A percentile compares a stretch with the other conserved stretches of the same genome.
phyloP scores from a whole-genome alignment of 2,113 vertebrate species.

The Tautogolabrus adspersus region DNA sequence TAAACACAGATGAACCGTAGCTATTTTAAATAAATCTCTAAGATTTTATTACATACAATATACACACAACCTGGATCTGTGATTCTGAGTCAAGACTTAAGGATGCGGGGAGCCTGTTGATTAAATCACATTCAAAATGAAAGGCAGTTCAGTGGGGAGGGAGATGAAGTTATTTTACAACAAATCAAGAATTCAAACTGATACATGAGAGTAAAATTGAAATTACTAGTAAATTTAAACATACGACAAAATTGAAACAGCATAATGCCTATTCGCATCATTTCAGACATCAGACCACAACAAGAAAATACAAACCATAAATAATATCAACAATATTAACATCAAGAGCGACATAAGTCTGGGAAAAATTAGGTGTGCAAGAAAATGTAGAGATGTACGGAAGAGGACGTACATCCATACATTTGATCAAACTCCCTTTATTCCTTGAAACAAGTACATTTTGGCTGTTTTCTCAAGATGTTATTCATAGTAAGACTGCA shows the following conservation, averaged over 20 bases:
- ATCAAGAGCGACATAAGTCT: slow-evolving; percentile 29
- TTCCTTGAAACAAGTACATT: too few species aligned
- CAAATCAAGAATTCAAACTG: slow-evolving; percentile 37
- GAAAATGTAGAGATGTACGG: slow-evolving; percentile 1
- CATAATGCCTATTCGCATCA: slow-evolving; percentile 45
- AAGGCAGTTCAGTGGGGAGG: slow-evolving; percentile 51
- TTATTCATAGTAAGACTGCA: too few species aligned
- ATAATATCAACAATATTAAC: slow-evolving; percentile 67
- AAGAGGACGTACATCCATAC: too few species aligned
- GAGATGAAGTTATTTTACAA: slow-evolving; percentile 52
- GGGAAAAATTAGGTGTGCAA: slow-evolving; percentile 13
- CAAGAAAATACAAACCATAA: slow-evolving; percentile 61
- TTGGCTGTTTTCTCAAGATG: too few species aligned
- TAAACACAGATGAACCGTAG: slow-evolving; percentile 25
- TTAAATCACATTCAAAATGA: slow-evolving; percentile 45
- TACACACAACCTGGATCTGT: slow-evolving; percentile 65
- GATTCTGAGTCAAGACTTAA: slow-evolving; percentile 52
- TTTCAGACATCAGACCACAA: slow-evolving; percentile 71
- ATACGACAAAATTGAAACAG: slow-evolving; percentile 43
- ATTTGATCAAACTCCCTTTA: too few species aligned
- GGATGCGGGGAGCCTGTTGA: slow-evolving; percentile 45
- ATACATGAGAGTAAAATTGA: slow-evolving; percentile 36
- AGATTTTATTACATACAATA: slow-evolving; percentile 77
- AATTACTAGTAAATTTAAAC: slow-evolving; percentile 57
- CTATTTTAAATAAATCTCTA: slow-evolving; percentile 75